A percentile compares a stretch with the other conserved stretches of the same genome.
Conservation (phyloP, 1,140 invertebrate species). For the Riptortus pedestris region DNA sequence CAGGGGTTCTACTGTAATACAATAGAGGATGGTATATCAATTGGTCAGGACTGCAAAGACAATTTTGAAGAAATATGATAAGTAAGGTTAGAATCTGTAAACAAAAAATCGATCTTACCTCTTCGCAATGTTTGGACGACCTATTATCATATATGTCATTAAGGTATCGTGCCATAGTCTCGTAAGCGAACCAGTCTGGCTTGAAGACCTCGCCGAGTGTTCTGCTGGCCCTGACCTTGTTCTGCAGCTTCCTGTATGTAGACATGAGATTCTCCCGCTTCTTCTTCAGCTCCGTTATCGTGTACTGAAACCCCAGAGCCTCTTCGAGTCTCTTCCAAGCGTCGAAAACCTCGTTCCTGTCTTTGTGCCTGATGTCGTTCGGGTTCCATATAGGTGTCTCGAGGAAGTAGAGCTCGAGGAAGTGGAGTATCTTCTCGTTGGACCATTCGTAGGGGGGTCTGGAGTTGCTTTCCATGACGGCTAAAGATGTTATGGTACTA, state of each 20-base stretch:
- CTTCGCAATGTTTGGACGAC: background rate
- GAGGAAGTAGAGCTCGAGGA: slow-evolving; percentile 27
- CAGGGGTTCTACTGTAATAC: no score
- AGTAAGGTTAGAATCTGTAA: no score
- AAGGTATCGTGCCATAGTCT: background rate
- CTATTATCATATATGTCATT: background rate
- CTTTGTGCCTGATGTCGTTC: slow-evolving; percentile 21
- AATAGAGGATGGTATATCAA: no score
- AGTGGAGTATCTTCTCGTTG: slow-evolving; percentile 24
- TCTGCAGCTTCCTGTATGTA: background rate
- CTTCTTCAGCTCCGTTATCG: background rate
- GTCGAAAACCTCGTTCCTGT: slow-evolving; percentile 23
- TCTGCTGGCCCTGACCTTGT: background rate
- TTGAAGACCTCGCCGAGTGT: background rate
- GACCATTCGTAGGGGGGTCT: slow-evolving; percentile 1
- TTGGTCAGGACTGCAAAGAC: no score
- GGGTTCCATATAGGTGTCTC: slow-evolving; percentile 27
- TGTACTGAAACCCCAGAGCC: background rate
- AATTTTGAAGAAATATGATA: no score
- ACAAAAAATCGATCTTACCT: no score
- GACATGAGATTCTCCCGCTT: background rate
- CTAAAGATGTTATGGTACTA: no score
- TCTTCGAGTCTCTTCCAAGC: slow-evolving; percentile 26
- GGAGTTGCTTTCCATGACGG: no score
- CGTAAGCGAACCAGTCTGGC: background rate